Evolutionary conservation across 2,113 vertebrate genomes (phyloP).

Genomic region (Bubalus kerabau): DNA sequence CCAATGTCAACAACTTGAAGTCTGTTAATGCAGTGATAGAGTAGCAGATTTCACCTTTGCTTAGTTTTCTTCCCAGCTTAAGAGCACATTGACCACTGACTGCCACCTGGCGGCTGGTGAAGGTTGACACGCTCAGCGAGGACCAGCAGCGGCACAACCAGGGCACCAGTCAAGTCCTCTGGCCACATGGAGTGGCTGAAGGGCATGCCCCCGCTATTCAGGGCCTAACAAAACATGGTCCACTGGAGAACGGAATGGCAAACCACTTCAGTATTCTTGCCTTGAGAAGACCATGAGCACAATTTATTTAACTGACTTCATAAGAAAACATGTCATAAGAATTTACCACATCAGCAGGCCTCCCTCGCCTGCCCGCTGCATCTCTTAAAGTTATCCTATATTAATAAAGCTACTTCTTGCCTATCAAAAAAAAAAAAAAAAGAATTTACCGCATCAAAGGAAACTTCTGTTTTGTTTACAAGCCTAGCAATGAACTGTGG

Average conservation of each 20-base stretch:
- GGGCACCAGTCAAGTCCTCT: neutral
- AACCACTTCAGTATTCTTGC: neutral
- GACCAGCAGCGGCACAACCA: neutral
- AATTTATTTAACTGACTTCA: neutral
- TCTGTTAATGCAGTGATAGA: neutral
- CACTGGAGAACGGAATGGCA: neutral
- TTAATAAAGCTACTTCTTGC: neutral
- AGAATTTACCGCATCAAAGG: neutral
- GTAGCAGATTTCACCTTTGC: neutral
- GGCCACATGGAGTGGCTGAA: neutral
- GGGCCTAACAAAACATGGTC: neutral
- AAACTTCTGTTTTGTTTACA: neutral
- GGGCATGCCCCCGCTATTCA: neutral
- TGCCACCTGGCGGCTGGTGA: neutral
- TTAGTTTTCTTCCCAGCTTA: neutral
- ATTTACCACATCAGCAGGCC: neutral
- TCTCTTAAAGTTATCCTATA: neutral
- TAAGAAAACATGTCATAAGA: neutral
- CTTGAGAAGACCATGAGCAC: neutral
- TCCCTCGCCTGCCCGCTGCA: rapidly evolving
- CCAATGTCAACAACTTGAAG: neutral
- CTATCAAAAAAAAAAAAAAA: neutral
- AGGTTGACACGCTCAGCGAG: neutral
- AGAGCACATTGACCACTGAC: neutral
- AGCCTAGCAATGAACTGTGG: neutral